Evolutionary conservation across 1,140 invertebrate species (phyloP).

Genomic region (Zaprionus taronus): DNA sequence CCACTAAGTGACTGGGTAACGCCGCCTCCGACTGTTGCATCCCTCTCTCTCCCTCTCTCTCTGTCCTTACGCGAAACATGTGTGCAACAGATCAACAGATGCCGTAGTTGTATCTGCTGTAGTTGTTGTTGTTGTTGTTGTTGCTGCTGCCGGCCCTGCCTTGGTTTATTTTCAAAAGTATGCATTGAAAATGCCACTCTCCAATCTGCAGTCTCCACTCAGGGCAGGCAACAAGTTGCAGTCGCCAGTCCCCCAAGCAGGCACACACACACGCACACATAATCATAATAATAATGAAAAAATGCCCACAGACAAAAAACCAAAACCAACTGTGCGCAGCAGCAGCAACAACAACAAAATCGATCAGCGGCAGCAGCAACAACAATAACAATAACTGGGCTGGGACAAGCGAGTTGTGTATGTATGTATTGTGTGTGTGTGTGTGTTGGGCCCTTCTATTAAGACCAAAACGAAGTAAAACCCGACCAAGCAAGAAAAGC

Average conservation of each 20-base stretch:
- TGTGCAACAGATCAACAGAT: conserved; percentile 59
- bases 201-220: conserved; percentile 31
- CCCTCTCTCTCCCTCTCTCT: too few relatives aligned
- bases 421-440: conserved; percentile 24
- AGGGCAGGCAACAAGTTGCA: conserved; percentile 2
- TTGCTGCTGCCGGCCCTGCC: conserved; percentile 36
- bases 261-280: conserved; percentile 36
- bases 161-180: conserved; percentile 65
- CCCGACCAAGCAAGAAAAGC: conserved; percentile 73
- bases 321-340: conserved; percentile 34
- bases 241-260: conserved; percentile 50
- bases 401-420: conserved; percentile 22
- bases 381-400: conserved; percentile 56
- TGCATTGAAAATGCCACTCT: conserved; percentile 60
- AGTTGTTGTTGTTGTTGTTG: conserved; percentile 22
- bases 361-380: conserved; percentile 36
- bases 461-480: conserved; percentile 62
- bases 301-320: conserved; percentile 34
- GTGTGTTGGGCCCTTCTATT: conserved; percentile 72
- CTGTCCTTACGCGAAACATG: conserved; percentile 46
- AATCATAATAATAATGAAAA: conserved; percentile 47
- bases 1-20: conserved; percentile 76
- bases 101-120: conserved; percentile 23
- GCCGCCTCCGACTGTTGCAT: conserved; percentile 21
- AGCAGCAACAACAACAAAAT: conserved; percentile 47